A percentile compares a stretch with the other conserved stretches of the same genome.
Evolutionary conservation across 2,113 vertebrate genomes (phyloP).

Genomic region (rat (Rattus norvegicus)): DNA sequence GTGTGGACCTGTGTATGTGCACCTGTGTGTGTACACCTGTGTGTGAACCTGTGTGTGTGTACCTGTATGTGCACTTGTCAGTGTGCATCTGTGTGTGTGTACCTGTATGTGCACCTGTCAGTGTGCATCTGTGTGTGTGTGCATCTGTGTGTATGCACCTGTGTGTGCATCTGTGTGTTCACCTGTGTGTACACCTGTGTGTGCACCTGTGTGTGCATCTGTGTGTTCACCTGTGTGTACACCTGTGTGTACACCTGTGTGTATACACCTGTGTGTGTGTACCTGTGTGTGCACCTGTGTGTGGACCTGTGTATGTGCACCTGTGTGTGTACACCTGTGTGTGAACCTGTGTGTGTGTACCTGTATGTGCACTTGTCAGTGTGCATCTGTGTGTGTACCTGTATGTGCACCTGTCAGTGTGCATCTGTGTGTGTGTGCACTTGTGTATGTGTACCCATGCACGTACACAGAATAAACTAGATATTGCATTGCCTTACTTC

Average conservation of each 20-base stretch:
- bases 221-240: too few relatives aligned
- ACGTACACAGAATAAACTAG: neutral
- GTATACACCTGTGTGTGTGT: too few relatives aligned
- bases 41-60: too few relatives aligned
- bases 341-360: neutral
- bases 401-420: too few relatives aligned
- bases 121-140: neutral
- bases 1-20: accelerated
- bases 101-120: too few relatives aligned
- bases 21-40: neutral
- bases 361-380: too few relatives aligned
- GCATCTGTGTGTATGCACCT: too few relatives aligned
- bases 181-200: too few relatives aligned
- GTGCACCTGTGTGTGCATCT: too few relatives aligned
- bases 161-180: too few relatives aligned
- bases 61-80: neutral
- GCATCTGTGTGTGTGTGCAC: neutral
- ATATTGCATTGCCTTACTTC: neutral
- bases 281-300: neutral
- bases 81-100: too few relatives aligned
- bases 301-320: neutral
- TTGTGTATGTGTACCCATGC: neutral
- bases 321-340: neutral
- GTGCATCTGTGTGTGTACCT: neutral
- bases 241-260: too few relatives aligned